These are phyloP conservation scores for Brachionichthys hirsutus DNA, from an alignment of 2,113 vertebrate genomes.

Conservation along the genomic window DNA sequence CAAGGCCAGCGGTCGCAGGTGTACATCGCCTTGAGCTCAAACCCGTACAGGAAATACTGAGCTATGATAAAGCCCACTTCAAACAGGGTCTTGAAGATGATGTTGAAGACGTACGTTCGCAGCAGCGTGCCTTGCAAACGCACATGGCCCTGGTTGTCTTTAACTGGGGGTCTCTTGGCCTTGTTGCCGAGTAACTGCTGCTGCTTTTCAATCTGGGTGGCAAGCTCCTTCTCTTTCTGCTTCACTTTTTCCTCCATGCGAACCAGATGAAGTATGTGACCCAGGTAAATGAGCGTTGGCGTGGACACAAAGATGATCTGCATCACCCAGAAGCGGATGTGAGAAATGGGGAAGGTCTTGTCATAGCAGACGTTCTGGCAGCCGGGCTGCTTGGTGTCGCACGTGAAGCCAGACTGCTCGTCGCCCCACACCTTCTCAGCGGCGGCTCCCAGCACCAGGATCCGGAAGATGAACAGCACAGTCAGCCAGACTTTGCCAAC, in stretches of 20 bases:
- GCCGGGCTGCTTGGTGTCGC: conserved; percentile 88
- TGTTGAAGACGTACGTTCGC: conserved; percentile 83
- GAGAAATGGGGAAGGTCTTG: conserved; percentile 89
- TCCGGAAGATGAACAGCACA: conserved; percentile 86
- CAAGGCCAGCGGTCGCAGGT: conserved; percentile 85
- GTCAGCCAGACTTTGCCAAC: conserved; percentile 90
- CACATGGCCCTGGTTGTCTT: conserved; percentile 75
- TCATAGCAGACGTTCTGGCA: conserved; percentile 90
- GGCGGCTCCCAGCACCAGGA: conserved; percentile 84
- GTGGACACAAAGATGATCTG: conserved; percentile 92
- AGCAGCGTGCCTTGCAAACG: conserved; percentile 80
- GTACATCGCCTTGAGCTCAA: conserved; percentile 86
- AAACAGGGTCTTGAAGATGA: conserved; percentile 86
- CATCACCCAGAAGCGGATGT: conserved; percentile 91
- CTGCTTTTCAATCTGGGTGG: conserved; percentile 54
- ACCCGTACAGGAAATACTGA: conserved; percentile 85
- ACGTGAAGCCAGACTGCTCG: conserved; percentile 85
- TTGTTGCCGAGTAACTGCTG: conserved; percentile 58
- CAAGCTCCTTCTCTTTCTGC: conserved; percentile 53
- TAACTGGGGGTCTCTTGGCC: conserved; percentile 47
- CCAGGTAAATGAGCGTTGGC: conserved; percentile 87
- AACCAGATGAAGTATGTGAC: conserved; percentile 87
- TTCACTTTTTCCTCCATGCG: conserved; percentile 84
- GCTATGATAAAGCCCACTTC: conserved; percentile 86
- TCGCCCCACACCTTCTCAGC: conserved; percentile 89